Base-by-base conservation (phyloP, 2,888 invertebrate species). In the Achlya flavicornis region DNA sequence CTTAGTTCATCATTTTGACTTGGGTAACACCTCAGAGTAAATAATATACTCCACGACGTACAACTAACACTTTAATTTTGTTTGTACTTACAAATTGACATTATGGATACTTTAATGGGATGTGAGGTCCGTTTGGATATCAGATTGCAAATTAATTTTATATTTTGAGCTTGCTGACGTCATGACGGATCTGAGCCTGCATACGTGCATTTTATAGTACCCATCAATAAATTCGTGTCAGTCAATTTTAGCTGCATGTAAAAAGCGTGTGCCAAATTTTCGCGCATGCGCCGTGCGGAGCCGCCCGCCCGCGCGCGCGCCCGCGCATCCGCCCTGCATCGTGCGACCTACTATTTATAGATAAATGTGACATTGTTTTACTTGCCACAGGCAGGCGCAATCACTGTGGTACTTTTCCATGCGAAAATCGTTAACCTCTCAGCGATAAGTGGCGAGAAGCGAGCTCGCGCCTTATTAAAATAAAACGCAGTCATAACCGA, bases 401-500 rank as follows among this genome's bases (percentile, higher is more conserved):
- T 86, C 86, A 74, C 63, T 69, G 72, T 75, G 75, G 93, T 92
- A 92, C 80, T 89, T 93, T 93, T 93, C 93, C 93, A 91, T 85
- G 86, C 86, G 79, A 88, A 90, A 87, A 90, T 83, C 86, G 78
- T 90, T 89, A 91, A 90, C 92, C 89, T 77, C 85, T 74, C 66
- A 60, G 74, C 66, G 90, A 91, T 90, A 91, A 81, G 79, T 66
- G 72, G 74, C 78, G 81, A 84, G 83, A 83, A 84, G 72, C 71
- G 68, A 53, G 70, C 68, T 75, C 68, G 67, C 68, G 69, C 41
- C 63, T 67, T 70, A 66, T 67, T 68, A 63, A 63, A 65, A 62
- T 67, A 70, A 59, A 58, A 63, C 33, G 60, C 66, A 69, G 67
- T 70, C 26, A 64, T 53, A 41, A 41, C 38, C 57, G 57, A 60